phyloP scores from a whole-genome alignment of 2,797 vertebrate species.

The Craterocephalus amniculus region DNA sequence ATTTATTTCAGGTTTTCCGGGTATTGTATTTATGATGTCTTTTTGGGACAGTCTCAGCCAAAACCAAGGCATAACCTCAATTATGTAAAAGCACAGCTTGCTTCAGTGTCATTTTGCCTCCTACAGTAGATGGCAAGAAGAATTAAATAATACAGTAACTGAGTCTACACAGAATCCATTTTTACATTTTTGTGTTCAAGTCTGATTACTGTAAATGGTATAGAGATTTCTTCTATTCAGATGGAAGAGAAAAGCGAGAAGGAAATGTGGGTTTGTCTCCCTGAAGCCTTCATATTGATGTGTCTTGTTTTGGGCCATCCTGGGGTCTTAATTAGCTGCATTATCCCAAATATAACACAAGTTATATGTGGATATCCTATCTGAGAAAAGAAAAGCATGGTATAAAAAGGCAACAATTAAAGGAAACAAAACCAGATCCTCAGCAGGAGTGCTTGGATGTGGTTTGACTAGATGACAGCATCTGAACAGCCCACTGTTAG shows the following conservation, averaged over 20 bases:
- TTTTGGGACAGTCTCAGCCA: slow-evolving; percentile 37
- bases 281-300: not conserved
- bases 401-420: slow-evolving; percentile 1
- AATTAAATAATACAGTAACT: slow-evolving; percentile 20
- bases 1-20: slow-evolving; percentile 57
- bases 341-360: not conserved
- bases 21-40: slow-evolving; percentile 52
- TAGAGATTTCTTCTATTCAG: slow-evolving; percentile 4
- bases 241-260: not conserved
- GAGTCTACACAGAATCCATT: slow-evolving; percentile 24
- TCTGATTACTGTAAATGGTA: slow-evolving; percentile 9
- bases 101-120: slow-evolving; percentile 43
- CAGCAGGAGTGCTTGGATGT: not conserved
- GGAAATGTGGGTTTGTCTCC: not conserved
- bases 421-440: not conserved
- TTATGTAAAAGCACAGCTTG: slow-evolving; percentile 58
- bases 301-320: not conserved
- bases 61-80: slow-evolving; percentile 51
- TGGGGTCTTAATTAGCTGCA: not conserved
- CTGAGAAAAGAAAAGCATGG: not conserved
- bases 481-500: not conserved
- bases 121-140: slow-evolving; percentile 55
- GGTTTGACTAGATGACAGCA: not conserved
- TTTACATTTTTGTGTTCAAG: slow-evolving; percentile 14
- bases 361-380: not conserved